Evolutionary conservation across 2,113 vertebrate genomes (phyloP).

Genomic region (Diphyllodes magnificus): DNA sequence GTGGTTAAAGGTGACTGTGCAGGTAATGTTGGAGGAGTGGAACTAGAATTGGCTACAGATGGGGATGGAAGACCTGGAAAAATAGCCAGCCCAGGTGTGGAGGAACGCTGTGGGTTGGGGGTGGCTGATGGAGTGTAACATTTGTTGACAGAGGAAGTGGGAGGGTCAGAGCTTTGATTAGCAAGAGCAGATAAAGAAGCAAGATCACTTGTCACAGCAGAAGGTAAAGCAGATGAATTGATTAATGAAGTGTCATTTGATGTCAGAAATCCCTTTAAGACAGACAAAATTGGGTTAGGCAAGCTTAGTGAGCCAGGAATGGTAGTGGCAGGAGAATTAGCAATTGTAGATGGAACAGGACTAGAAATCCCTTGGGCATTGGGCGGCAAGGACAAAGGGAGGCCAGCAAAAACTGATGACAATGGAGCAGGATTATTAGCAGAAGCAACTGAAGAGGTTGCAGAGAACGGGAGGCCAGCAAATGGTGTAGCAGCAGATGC

Average conservation of each 20-base stretch:
- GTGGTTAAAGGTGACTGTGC: constrained; percentile 67
- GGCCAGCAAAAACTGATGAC: constrained; percentile 75
- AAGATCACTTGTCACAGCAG: constrained; percentile 70
- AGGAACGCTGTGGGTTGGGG: constrained; percentile 71
- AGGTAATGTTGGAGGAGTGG: constrained; percentile 58
- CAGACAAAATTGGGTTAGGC: constrained; percentile 75
- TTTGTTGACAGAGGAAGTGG: constrained; percentile 76
- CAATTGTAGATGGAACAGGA: constrained; percentile 63
- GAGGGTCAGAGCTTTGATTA: constrained; percentile 62
- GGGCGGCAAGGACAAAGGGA: constrained; percentile 72
- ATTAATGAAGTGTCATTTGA: constrained; percentile 72
- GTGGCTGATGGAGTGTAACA: constrained; percentile 82
- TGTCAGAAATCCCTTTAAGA: constrained; percentile 81
- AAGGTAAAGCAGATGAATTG: constrained; percentile 66
- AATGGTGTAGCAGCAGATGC: constrained; percentile 74
- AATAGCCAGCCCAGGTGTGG: constrained; percentile 73
- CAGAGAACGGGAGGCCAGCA: constrained; percentile 74
- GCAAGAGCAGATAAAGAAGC: constrained; percentile 74
- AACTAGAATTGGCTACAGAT: constrained; percentile 40
- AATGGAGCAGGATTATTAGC: constrained; percentile 73
- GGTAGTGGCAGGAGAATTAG: constrained; percentile 64
- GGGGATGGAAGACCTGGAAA: constrained; percentile 72
- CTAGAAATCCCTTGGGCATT: constrained; percentile 62
- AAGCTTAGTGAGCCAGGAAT: constrained; percentile 73
- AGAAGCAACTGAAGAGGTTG: constrained; percentile 66